A percentile compares a stretch with the other conserved stretches of the same genome.
Evolutionary conservation across 2,113 vertebrate species (phyloP).

Genomic region (Ceyx margarethae): DNA sequence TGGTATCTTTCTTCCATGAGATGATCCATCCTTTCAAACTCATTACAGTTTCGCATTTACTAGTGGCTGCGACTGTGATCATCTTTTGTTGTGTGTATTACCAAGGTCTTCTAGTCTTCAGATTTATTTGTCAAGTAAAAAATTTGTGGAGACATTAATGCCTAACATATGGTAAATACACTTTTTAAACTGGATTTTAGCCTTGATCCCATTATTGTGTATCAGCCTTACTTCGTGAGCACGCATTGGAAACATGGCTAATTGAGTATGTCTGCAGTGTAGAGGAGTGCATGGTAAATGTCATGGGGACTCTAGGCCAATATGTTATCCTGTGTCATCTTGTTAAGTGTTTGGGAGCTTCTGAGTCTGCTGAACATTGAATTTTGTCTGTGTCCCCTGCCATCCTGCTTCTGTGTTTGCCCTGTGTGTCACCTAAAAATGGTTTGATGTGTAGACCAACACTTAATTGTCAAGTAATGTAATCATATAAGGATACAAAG

Average conservation of each 20-base stretch:
- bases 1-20: background rate
- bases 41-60: background rate
- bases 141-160: slow-evolving; percentile 7
- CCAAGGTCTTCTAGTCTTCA: background rate
- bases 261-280: slow-evolving; percentile 7
- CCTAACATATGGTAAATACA: slow-evolving; percentile 60
- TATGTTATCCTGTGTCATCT: background rate
- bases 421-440: background rate
- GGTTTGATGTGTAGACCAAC: background rate
- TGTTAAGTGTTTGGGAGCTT: background rate
- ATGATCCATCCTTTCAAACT: background rate
- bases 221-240: slow-evolving; percentile 23
- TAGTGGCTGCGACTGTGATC: background rate
- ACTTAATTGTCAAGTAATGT: background rate
- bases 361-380: background rate
- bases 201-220: slow-evolving; percentile 57
- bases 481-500: background rate
- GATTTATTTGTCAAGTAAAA: slow-evolving; percentile 20
- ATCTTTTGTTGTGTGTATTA: background rate
- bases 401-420: background rate
- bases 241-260: slow-evolving; percentile 23
- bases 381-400: background rate
- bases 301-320: background rate
- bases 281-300: background rate
- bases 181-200: slow-evolving; percentile 61